Percentiles rank a stretch among this genome's conserved stretches.
phyloP scores from a whole-genome alignment of 2,797 vertebrate genomes.

The Scomberomorus guttatus region DNA sequence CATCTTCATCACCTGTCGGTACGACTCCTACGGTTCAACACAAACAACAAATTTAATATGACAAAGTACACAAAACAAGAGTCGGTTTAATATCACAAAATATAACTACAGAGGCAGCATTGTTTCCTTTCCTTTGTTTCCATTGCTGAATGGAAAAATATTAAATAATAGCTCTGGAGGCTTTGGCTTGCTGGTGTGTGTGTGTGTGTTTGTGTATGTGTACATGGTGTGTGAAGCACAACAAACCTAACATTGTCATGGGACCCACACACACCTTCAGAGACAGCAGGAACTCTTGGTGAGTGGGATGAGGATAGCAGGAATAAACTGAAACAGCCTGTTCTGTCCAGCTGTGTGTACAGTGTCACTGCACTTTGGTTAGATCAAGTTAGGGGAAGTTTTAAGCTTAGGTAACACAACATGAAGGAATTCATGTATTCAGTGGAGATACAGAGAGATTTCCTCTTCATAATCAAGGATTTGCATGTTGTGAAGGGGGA shows the following conservation, averaged over 20 bases:
- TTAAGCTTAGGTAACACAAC: neutral
- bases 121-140: neutral
- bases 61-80: conserved; percentile 1
- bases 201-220: neutral
- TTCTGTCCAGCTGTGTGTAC: neutral
- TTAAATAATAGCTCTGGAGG: neutral
- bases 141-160: neutral
- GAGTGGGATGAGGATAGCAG: conserved; percentile 6
- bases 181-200: neutral
- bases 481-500: neutral
- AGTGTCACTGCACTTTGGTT: neutral
- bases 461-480: neutral
- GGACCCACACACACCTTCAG: neutral
- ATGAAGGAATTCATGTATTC: neutral
- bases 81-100: neutral
- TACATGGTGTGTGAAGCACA: neutral
- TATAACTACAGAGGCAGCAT: neutral
- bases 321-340: conserved; percentile 13
- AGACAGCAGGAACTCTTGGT: conserved; percentile 8
- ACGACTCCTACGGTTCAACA: conserved; percentile 90
- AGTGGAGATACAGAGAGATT: neutral
- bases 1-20: conserved; percentile 99
- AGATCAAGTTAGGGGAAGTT: neutral
- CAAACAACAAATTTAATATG: neutral
- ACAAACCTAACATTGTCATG: neutral